Percentiles rank a stretch among this genome's conserved stretches.
Conservation (phyloP, 2,888 invertebrate species). For the Bimastos eiseni region DNA sequence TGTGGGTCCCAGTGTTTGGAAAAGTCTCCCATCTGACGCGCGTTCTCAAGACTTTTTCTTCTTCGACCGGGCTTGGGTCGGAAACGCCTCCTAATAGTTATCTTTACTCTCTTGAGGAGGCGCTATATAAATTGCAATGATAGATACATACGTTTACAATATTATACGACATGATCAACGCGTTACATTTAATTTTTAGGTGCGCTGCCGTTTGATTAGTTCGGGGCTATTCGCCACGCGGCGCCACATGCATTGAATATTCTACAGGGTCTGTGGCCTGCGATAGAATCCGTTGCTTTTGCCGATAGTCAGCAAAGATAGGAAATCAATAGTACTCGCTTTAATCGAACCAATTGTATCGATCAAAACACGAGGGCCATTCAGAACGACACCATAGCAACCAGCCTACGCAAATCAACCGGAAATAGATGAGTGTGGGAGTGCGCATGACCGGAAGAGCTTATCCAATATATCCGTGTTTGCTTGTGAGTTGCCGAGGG, state of each 20-base stretch:
- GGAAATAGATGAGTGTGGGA: neutral
- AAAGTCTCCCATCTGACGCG: too few relatives aligned
- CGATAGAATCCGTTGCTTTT: too few relatives aligned
- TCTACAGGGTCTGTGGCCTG: neutral
- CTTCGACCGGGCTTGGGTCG: too few relatives aligned
- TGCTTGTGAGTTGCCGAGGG: neutral
- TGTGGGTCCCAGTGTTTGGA: too few relatives aligned
- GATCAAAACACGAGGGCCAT: constrained; percentile 13
- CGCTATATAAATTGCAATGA: too few relatives aligned
- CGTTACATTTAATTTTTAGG: too few relatives aligned
- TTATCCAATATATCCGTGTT: neutral
- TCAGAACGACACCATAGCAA: neutral
- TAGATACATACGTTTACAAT: neutral
- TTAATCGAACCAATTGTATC: neutral
- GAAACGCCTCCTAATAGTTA: too few relatives aligned
- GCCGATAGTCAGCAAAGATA: neutral
- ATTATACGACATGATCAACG: neutral
- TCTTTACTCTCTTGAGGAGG: too few relatives aligned
- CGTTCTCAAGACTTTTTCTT: too few relatives aligned
- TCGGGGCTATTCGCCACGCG: constrained; percentile 2
- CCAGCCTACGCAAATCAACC: neutral
- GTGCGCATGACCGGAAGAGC: neutral
- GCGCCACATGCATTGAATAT: neutral
- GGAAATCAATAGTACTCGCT: neutral
- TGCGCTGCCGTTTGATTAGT: neutral